These are phyloP conservation scores for Melanotaenia parkinsoni DNA, from an alignment of 2,797 vertebrate genomes.

Conservation along the genomic window DNA sequence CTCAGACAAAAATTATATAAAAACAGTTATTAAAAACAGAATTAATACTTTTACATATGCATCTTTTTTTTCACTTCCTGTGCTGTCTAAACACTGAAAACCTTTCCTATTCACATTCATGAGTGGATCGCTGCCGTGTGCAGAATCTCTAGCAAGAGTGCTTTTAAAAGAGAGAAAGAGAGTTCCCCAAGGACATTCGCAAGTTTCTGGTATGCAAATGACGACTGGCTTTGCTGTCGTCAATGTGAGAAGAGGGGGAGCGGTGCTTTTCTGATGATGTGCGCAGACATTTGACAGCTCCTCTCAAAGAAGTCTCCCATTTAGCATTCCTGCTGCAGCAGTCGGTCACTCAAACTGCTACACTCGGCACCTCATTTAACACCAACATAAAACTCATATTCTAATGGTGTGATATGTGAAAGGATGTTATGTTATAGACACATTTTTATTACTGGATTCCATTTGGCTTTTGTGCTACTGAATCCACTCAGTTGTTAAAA, in stretches of 20 bases:
- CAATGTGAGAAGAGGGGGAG: conserved; percentile 31
- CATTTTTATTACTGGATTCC: neutral
- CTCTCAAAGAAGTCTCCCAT: conserved; percentile 33
- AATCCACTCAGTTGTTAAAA: neutral
- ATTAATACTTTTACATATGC: conserved; percentile 14
- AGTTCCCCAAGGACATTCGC: conserved; percentile 65
- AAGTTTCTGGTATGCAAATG: conserved; percentile 77
- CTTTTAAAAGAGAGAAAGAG: conserved; percentile 37
- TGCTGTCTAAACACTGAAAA: conserved; percentile 69
- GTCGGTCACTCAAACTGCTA: conserved; percentile 31
- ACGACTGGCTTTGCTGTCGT: conserved; percentile 47
- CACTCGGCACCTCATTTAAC: conserved; percentile 47
- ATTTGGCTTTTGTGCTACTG: neutral
- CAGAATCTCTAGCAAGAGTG: conserved; percentile 46
- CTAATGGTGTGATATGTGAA: neutral
- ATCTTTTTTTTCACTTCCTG: neutral
- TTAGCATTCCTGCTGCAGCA: conserved; percentile 22
- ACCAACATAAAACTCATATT: conserved; percentile 14
- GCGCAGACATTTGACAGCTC: conserved; percentile 55
- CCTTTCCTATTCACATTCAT: conserved; percentile 64
- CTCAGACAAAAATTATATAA: neutral
- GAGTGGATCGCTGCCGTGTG: conserved; percentile 58
- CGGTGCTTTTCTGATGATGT: conserved; percentile 43
- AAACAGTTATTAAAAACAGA: neutral
- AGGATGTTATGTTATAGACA: neutral